These are phyloP conservation scores for Actinostola sp. DNA, from an alignment of 92 coral and sea anemone genomes.

Conservation along the genomic window DNA sequence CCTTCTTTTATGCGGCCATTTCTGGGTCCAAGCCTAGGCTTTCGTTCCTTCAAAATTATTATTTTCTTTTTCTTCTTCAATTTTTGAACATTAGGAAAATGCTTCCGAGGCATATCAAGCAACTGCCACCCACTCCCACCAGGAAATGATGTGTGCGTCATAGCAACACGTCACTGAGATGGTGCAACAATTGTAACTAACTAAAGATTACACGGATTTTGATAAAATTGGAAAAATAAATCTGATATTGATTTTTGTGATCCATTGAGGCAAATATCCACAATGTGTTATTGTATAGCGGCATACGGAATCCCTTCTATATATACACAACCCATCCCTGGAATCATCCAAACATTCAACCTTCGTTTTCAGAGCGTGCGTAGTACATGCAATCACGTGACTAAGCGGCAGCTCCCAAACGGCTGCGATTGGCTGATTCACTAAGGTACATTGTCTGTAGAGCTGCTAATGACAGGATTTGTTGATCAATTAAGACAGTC, in stretches of 20 bases:
- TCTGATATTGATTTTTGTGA: not conserved
- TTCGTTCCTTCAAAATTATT: no score
- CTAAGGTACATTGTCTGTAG: not conserved
- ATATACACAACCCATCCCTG: not conserved
- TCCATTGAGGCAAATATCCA: not conserved
- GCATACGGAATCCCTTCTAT: not conserved
- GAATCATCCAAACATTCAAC: not conserved
- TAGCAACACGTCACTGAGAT: not conserved
- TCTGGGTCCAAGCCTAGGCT: no score
- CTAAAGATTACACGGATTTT: not conserved
- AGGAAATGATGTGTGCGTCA: not conserved
- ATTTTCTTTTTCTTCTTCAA: no score
- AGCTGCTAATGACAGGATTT: not conserved
- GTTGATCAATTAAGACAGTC: not conserved
- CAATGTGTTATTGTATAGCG: not conserved
- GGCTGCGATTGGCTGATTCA: no score
- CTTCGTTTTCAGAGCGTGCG: no score
- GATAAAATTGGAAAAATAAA: constrained; percentile 13
- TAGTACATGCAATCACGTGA: no score
- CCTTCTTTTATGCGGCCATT: no score
- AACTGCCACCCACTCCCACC: no score
- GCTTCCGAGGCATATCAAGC: no score
- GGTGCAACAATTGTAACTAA: not conserved
- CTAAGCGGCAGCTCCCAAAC: no score
- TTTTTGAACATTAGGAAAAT: no score